Evolutionary conservation across 1,140 invertebrate species (phyloP).

Genomic region (Wasmannia auropunctata): DNA sequence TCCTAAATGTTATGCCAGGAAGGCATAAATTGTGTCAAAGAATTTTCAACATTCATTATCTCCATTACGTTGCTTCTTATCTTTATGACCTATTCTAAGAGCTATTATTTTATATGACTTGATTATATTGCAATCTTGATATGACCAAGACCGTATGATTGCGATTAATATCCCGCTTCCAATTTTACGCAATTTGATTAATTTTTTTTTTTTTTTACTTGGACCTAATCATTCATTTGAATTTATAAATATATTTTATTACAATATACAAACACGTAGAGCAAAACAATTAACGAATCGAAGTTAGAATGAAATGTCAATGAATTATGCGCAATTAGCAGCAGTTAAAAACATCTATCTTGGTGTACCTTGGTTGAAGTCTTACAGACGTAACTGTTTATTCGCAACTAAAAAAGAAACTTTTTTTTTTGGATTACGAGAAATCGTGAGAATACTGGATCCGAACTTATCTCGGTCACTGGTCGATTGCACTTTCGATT

Average conservation of each 20-base stretch:
- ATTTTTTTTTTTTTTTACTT: background rate
- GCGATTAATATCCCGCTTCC: background rate
- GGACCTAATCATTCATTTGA: background rate
- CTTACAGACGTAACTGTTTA: background rate
- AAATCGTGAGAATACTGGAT: background rate
- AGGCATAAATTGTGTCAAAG: background rate
- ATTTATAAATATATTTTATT: background rate
- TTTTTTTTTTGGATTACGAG: background rate
- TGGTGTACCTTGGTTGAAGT: background rate
- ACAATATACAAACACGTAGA: background rate
- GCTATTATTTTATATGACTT: background rate
- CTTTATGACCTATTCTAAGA: background rate
- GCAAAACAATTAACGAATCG: background rate
- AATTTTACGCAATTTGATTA: background rate
- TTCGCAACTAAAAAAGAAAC: background rate
- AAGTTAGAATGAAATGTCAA: background rate
- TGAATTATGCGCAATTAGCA: background rate
- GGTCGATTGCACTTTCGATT: slow-evolving; percentile 18
- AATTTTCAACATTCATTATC: background rate
- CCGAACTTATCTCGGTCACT: background rate
- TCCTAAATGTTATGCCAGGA: background rate
- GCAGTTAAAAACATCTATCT: background rate
- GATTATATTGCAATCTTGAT: background rate
- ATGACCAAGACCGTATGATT: too few species aligned
- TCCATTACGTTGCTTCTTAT: background rate